Percentiles rank a stretch among this genome's conserved stretches.
These are phyloP conservation scores for Sinosuthora webbiana DNA, from an alignment of 2,113 vertebrate genomes.

Conservation along the genomic window DNA sequence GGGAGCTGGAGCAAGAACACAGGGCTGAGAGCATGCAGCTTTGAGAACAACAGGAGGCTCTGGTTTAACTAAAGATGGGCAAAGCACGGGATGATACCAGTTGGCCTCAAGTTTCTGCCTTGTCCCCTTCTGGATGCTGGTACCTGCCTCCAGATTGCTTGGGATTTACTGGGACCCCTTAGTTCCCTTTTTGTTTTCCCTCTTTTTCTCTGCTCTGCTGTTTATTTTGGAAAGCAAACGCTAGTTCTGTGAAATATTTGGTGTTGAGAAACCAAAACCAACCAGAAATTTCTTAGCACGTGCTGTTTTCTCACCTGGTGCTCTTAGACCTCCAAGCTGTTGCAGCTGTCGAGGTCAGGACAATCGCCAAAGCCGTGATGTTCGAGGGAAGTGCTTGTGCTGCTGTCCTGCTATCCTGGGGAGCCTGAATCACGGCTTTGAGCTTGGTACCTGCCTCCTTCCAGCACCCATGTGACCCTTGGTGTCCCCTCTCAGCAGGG, in stretches of 20 bases:
- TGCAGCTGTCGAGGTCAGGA: neutral
- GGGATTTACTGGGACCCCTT: neutral
- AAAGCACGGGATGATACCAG: neutral
- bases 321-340: neutral
- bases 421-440: fast-evolving
- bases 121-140: neutral
- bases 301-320: neutral
- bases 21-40: neutral
- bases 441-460: neutral
- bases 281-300: fast-evolving
- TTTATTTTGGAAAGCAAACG: fast-evolving
- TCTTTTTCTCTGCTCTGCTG: neutral
- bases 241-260: neutral
- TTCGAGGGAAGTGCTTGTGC: fast-evolving
- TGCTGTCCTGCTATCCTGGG: fast-evolving
- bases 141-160: neutral
- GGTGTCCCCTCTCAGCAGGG: neutral
- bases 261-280: neutral
- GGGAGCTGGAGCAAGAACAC: neutral
- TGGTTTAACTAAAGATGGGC: neutral
- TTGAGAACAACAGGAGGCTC: neutral
- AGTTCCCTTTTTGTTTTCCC: neutral
- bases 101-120: neutral
- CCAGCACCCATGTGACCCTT: fast-evolving
- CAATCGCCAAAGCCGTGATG: neutral